Base-by-base conservation (phyloP, 2,888 invertebrate genomes). In the Meiosimyza decipiens region DNA sequence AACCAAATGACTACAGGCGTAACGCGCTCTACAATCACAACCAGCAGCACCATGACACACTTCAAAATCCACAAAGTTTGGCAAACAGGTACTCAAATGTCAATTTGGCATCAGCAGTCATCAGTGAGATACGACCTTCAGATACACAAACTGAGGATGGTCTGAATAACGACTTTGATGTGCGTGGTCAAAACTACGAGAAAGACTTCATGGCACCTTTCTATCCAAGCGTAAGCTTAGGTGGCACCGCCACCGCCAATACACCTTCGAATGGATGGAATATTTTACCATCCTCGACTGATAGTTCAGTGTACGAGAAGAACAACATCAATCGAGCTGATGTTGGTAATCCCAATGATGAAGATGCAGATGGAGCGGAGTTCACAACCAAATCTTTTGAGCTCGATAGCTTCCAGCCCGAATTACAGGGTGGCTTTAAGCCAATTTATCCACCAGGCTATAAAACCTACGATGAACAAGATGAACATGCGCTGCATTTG, bases 191-290 rank as follows among this genome's bases (percentile, higher is more conserved):
- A 63, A 84, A 86, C 70, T 85, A 81, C 65, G 86, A 87, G 73
- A 78, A 89, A 74, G 90, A 90, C 75, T 92, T 92, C 77, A 90
- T 91, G 88, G 92, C 92, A 0, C 92, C 92, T 0, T 92, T 92
- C 79, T 90, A 91, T 62, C 92, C 92, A 0, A 92, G 92, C 78
- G 88, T 90, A 0, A 91, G 90, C 72, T 86, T 91, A 1, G 91
- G 90, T 74, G 79, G 80, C 0, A 88, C 88, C 16, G 79, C 80
- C 0, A 88, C 89, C 0, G 88, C 88, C 16, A 88, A 89, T 33
- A 82, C 87, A 0, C 88, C 88, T 47, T 76, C 78, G 1, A 90
- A 90, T 79, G 91, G 91, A 15, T 92, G 92, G 92, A 90, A 90
- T 60, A 90, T 91, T 12, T 88, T 91, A 3, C 84, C 86, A 3